phyloP scores from a whole-genome alignment of 2,797 vertebrate genomes.

The Arctocebus calabarensis region DNA sequence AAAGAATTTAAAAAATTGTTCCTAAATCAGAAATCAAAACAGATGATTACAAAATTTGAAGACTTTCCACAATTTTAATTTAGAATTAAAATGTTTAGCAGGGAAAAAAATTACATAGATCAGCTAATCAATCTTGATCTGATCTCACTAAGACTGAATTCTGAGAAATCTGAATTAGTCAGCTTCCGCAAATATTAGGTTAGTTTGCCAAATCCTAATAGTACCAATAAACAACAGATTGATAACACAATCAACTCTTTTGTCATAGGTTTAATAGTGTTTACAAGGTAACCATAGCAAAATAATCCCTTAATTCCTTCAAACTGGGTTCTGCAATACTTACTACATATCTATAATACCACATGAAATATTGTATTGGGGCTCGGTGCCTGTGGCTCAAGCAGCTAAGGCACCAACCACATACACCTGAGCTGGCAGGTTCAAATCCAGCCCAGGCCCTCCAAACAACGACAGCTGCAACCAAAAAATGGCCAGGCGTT shows the following conservation, averaged over 20 bases:
- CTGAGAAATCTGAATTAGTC: constrained; percentile 30
- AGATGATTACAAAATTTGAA: constrained; percentile 48
- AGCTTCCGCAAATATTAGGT: background rate
- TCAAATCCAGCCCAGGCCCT: too few relatives aligned
- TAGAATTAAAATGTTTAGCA: background rate
- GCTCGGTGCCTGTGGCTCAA: background rate
- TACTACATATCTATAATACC: background rate
- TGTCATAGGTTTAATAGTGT: background rate
- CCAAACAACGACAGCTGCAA: too few relatives aligned
- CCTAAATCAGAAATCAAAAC: constrained; percentile 86
- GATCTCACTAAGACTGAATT: background rate
- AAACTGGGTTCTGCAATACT: background rate
- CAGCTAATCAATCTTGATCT: background rate
- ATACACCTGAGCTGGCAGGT: too few relatives aligned
- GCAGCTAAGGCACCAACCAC: too few relatives aligned
- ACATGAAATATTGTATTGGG: background rate
- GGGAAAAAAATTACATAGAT: constrained; percentile 35
- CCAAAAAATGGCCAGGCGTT: too few relatives aligned
- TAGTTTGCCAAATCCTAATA: background rate
- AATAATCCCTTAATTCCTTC: background rate
- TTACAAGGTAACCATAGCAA: background rate
- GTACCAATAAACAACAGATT: background rate
- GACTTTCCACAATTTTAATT: constrained; percentile 41
- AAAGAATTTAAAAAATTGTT: constrained; percentile 95
- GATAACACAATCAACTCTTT: background rate